Evolutionary conservation across 2,888 invertebrate genomes (phyloP), one percentile per base, ranked within the genome.

Genomic region (Agrilus mali): DNA sequence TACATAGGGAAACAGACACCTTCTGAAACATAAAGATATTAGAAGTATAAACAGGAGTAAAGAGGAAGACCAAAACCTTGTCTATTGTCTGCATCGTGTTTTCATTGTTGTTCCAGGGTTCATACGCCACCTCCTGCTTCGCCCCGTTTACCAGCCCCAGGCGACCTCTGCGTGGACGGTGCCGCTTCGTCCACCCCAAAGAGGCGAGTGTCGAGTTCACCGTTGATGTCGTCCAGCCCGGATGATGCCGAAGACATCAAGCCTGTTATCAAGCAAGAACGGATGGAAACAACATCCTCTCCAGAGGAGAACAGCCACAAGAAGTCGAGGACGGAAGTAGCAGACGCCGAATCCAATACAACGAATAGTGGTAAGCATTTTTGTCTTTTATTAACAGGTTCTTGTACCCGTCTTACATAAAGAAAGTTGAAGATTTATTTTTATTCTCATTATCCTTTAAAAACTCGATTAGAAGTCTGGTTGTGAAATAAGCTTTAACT

Each of bases 321-420:
- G 65, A 84, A 86, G 58, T 77, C 78, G 34, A 77, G 87, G 61
- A 85, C 84, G 42, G 86, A 85, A 67, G 78, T 85, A 32, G 86
- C 80, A 48, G 90, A 90, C 63, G 89, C 89, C 38, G 89, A 89
- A 66, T 86, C 88, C 31, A 90, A 90, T 64, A 90, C 90, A 45
- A 83, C 86, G 69, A 86, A 87, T 68, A 87, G 88, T 70, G 90
- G 90, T 90, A 67, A 83, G 83, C 72, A n/a, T 14, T 12, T 27
- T 27, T 20, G 7, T 20, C 7, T 20, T 20, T 20, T 20, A 6
- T 20, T 20, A 20, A 20, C 6, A 17, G 17, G 20, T 20, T 4
- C 20, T 2, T 5, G 20, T 20, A 7, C 7, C 4, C 17, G 17
- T 4, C 5, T 27, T 10, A 10, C 27, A 27, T 27, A 2, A 27